Evolutionary conservation across 2,888 invertebrate species (phyloP), one percentile per base, ranked within the genome.

Genomic region (Xylota sylvarum): DNA sequence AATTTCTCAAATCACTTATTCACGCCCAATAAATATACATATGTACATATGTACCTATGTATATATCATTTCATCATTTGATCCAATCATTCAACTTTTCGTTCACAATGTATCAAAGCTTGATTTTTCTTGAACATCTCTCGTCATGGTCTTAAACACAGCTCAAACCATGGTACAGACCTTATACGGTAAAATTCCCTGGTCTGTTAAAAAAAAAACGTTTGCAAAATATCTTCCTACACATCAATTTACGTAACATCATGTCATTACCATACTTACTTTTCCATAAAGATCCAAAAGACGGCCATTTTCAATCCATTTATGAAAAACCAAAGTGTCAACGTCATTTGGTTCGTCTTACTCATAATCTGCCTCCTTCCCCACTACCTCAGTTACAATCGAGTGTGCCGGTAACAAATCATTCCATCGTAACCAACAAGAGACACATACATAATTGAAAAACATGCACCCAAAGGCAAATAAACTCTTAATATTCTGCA

Each of bases 191-290:
- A 5, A 43, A 14, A n/a, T 40, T 14, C 12, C n/a, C 35, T 23
- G 23, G 2, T 23, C 23, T 23, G 23, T 23, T 23, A 23, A 23
- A 23, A 23, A 23, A 48, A 48, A 48, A 37, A 2, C 14, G 10
- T 58, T 48, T 43, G n/a, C 46, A 43, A 43, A 23, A 48, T 12
- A 17, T 30, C 9, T 60, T 73, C 74, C 74, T 43, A 64, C 74
- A 74, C 19, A 50, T 50, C 7, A 17, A 5, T 9, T 48, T 17
- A 58, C 48, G 58, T 58, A 60, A 50, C 19, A 43, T n/a, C 4
- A 7, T 17, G 19, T 50, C 10, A 37, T 60, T 46, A 35, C 14
- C 55, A 55, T 67, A 30, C 12, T 40, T 4, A n/a, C 48, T 23
- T 48, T 27, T 17, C 46, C 48, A 67, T 56, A 48, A 67, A 67